Conservation (phyloP, 2,113 vertebrate species). For the Pardalotus punctatus region DNA sequence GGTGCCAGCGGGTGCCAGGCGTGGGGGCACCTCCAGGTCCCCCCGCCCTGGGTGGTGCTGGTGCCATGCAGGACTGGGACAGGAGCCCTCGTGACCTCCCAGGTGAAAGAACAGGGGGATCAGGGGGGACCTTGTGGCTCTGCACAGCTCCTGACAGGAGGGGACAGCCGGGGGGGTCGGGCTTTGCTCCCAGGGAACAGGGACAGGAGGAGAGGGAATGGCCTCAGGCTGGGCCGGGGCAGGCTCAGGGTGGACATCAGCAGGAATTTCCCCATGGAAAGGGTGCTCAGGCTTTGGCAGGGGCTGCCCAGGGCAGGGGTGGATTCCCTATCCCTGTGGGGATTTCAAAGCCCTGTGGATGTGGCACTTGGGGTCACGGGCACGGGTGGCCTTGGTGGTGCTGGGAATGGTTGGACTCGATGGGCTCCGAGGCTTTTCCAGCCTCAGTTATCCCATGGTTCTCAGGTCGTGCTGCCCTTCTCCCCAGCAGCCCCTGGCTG, state of each 20-base stretch:
- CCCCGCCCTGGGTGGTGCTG: neutral
- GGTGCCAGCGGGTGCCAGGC: neutral
- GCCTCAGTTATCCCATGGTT: neutral
- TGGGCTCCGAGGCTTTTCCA: neutral
- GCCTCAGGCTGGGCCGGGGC: too few relatives aligned
- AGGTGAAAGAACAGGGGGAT: neutral
- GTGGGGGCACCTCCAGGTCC: neutral
- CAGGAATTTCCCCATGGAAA: neutral
- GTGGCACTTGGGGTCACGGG: neutral
- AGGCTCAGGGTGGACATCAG: neutral
- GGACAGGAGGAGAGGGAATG: too few relatives aligned
- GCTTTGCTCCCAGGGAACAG: too few relatives aligned
- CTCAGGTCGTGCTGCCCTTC: neutral
- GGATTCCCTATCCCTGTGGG: too few relatives aligned
- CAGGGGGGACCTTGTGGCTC: too few relatives aligned
- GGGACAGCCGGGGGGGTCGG: too few relatives aligned
- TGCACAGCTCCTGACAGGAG: too few relatives aligned
- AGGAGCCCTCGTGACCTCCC: neutral
- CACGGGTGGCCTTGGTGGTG: too few relatives aligned
- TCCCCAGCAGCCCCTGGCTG: neutral
- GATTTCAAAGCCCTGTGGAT: neutral
- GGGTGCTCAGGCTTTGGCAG: too few relatives aligned
- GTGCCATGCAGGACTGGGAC: neutral
- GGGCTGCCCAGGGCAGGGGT: too few relatives aligned
- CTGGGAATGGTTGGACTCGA: fast-evolving